phyloP scores from a whole-genome alignment of 1,140 invertebrate genomes.

The Pseudobourletiella spinata region DNA sequence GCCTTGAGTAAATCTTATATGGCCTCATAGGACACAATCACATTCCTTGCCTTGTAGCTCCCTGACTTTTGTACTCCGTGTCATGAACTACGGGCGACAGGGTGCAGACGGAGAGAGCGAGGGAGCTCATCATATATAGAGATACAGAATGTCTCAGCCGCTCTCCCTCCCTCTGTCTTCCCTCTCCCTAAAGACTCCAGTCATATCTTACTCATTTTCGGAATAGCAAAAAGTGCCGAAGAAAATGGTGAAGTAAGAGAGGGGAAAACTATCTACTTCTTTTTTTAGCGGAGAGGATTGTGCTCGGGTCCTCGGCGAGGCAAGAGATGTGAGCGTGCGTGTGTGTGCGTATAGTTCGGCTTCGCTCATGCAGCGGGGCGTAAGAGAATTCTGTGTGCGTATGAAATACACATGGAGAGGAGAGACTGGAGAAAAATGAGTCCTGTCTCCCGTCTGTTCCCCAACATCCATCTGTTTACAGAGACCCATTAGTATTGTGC shows the following conservation, averaged over 20 bases:
- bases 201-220: conserved; percentile 19
- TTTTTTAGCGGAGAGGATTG: neutral
- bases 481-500: conserved; percentile 25
- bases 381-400: too few species aligned
- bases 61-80: too few species aligned
- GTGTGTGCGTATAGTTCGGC: neutral
- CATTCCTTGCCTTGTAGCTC: too few species aligned
- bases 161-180: neutral
- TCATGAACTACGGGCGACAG: too few species aligned
- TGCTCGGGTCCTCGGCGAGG: too few species aligned
- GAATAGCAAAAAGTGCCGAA: neutral
- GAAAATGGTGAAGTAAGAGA: neutral
- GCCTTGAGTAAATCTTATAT: too few species aligned
- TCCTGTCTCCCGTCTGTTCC: conserved; percentile 24
- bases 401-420: too few species aligned
- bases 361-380: too few species aligned
- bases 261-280: neutral
- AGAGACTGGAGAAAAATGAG: conserved; percentile 21
- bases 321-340: neutral
- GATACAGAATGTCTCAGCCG: neutral
- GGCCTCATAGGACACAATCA: too few species aligned
- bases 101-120: too few species aligned
- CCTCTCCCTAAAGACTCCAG: neutral
- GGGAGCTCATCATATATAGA: too few species aligned
- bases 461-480: conserved; percentile 22